A percentile compares a stretch with the other conserved stretches of the same genome.
Evolutionary conservation across 1,140 invertebrate genomes (phyloP).

Genomic region (Drosophila leontia): DNA sequence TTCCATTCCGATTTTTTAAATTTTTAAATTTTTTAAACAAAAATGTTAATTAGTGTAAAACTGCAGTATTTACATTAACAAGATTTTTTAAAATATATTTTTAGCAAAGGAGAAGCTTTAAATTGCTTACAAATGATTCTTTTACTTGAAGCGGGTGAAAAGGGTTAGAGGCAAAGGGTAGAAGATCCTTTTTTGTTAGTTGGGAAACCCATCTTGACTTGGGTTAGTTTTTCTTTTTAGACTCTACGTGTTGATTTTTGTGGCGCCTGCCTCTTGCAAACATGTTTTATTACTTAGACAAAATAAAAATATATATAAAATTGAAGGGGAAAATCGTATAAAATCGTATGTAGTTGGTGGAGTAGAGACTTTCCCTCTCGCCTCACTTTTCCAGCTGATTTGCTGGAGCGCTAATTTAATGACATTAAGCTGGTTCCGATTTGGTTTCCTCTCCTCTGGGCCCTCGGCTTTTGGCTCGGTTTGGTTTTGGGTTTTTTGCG

Average conservation of each 20-base stretch:
- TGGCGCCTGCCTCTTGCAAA: neutral
- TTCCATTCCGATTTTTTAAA: too few relatives aligned
- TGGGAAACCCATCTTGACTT: neutral
- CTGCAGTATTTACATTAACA: neutral
- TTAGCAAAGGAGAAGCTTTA: too few relatives aligned
- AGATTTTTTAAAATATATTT: neutral
- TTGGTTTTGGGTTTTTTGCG: neutral
- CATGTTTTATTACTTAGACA: constrained; percentile 57
- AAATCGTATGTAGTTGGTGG: neutral
- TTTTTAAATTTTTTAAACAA: too few relatives aligned
- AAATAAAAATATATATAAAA: constrained; percentile 9
- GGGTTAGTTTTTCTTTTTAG: constrained; percentile 34
- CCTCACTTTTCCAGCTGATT: constrained; percentile 64
- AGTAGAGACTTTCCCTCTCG: constrained; percentile 25
- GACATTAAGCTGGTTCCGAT: constrained; percentile 62
- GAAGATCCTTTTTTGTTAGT: neutral
- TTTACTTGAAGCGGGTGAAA: neutral
- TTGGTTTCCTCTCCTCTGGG: constrained; percentile 33
- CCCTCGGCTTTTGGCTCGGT: neutral
- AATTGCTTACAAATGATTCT: neutral
- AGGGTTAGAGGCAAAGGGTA: neutral
- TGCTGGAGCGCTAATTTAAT: constrained; percentile 70
- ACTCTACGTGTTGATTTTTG: constrained; percentile 68
- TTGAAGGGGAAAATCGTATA: neutral
- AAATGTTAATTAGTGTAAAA: neutral